Conservation (phyloP, 1,140 invertebrate species). For the Drosophila lini region DNA sequence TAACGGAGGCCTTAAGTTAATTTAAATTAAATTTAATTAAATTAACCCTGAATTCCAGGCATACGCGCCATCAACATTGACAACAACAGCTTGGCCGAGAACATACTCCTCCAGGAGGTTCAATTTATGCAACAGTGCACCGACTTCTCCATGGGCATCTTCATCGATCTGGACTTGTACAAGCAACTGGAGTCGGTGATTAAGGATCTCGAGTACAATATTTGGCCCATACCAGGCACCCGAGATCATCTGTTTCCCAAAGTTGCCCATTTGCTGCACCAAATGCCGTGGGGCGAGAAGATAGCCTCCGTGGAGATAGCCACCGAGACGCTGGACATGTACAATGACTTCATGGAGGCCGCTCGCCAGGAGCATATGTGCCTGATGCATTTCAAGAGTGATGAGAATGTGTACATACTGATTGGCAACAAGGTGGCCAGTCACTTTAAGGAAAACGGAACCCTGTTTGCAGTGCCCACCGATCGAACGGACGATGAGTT, state of each 20-base stretch:
- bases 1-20: background rate
- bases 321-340: conserved; percentile 71
- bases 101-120: conserved; percentile 76
- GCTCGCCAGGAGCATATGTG: conserved; percentile 78
- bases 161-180: conserved; percentile 74
- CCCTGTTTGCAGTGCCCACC: conserved; percentile 73
- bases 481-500: conserved; percentile 69
- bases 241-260: conserved; percentile 70
- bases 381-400: conserved; percentile 81
- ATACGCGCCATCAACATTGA: conserved; percentile 70
- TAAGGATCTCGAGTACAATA: conserved; percentile 77
- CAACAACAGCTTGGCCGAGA: conserved; percentile 62
- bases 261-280: conserved; percentile 76
- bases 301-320: conserved; percentile 81
- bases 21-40: background rate
- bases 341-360: conserved; percentile 83
- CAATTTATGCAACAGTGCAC: conserved; percentile 79
- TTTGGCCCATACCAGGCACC: conserved; percentile 77
- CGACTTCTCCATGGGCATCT: conserved; percentile 72
- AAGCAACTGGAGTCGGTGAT: conserved; percentile 64
- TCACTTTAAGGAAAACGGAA: conserved; percentile 79
- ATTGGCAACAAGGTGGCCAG: conserved; percentile 77
- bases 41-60: conserved; percentile 33
- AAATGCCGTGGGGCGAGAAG: conserved; percentile 82
- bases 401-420: conserved; percentile 76